These are phyloP conservation scores for Bombycilla garrulus DNA, from an alignment of 2,113 vertebrate species.

Conservation along the genomic window DNA sequence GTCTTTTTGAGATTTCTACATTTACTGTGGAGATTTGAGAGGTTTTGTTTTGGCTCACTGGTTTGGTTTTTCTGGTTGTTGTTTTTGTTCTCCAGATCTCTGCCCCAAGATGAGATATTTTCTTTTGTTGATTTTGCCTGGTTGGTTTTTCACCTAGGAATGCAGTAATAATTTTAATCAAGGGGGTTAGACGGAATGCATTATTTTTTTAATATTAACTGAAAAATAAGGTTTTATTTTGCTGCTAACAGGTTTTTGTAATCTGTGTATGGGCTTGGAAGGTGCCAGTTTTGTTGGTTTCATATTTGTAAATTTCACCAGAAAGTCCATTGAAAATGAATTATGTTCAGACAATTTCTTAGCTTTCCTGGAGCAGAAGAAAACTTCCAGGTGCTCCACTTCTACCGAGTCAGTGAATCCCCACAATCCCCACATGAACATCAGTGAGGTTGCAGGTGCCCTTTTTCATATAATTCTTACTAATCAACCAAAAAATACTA, in stretches of 20 bases:
- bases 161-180: background rate
- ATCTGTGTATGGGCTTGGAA: background rate
- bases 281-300: background rate
- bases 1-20: background rate
- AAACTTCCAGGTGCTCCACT: background rate
- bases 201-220: background rate
- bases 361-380: background rate
- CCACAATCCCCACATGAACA: background rate
- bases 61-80: rapidly evolving
- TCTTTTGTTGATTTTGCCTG: background rate
- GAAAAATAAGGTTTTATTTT: background rate
- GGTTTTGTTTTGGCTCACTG: background rate
- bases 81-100: background rate
- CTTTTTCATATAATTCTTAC: background rate
- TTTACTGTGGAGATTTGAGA: background rate
- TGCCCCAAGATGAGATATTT: background rate
- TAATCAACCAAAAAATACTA: background rate
- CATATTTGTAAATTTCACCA: background rate
- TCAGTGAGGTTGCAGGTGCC: rapidly evolving
- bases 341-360: background rate
- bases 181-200: rapidly evolving
- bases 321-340: background rate
- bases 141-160: rapidly evolving
- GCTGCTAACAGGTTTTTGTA: background rate
- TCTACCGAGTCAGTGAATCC: rapidly evolving